A percentile compares a stretch with the other conserved stretches of the same genome.
Evolutionary conservation across 2,888 invertebrate genomes (phyloP).

Genomic region (Tinea pellionella): DNA sequence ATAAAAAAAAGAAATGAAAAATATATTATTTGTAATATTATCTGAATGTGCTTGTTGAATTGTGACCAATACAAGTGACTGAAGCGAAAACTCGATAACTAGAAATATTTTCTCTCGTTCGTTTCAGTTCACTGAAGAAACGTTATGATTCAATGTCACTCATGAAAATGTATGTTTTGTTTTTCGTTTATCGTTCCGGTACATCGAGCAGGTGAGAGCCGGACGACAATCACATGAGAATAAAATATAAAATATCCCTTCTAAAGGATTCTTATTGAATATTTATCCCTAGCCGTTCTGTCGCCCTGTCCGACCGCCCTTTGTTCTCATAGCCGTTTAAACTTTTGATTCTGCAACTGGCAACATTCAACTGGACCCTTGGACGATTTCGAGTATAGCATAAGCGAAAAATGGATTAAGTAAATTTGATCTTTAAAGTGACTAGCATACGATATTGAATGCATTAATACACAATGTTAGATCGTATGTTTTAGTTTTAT

Average conservation of each 20-base stretch:
- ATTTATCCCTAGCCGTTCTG: slow-evolving; percentile 53
- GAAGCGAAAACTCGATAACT: background rate
- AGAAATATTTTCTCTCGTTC: background rate
- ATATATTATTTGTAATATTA: background rate
- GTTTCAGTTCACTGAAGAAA: slow-evolving; percentile 2
- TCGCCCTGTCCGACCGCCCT: slow-evolving; percentile 52
- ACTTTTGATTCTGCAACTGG: slow-evolving; percentile 70
- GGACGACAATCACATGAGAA: slow-evolving; percentile 42
- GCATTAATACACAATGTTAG: background rate
- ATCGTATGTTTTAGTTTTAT: background rate
- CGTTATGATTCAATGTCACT: background rate
- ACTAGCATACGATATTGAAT: background rate
- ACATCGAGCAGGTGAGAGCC: slow-evolving; percentile 57
- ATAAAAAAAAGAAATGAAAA: background rate
- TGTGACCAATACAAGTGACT: background rate
- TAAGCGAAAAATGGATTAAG: background rate
- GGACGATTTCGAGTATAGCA: slow-evolving; percentile 15
- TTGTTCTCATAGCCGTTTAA: slow-evolving; percentile 68
- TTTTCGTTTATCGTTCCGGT: slow-evolving; percentile 32
- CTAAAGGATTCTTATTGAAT: slow-evolving; percentile 69
- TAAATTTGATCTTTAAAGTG: background rate
- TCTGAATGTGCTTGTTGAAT: background rate
- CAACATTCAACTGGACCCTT: slow-evolving; percentile 67
- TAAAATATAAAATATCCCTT: slow-evolving; percentile 64
- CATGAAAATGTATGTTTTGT: background rate